A percentile compares a stretch with the other conserved stretches of the same genome.
phyloP scores from a whole-genome alignment of 2,888 invertebrate species.

The Hypomecis atomaria region DNA sequence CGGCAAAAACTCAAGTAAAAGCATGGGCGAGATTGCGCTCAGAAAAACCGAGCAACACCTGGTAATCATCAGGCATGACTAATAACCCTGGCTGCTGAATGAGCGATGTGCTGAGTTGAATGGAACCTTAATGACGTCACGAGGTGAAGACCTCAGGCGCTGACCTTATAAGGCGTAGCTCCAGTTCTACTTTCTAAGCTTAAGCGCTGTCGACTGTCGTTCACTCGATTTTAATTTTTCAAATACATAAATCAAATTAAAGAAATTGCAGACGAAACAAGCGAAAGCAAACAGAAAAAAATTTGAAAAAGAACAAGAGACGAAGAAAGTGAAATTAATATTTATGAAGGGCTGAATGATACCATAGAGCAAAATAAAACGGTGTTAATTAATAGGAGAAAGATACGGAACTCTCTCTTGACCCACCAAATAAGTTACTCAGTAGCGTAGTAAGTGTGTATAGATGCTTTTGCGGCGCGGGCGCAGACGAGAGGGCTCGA shows the following conservation, averaged over 20 bases:
- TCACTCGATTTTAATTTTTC: no score
- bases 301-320: no score
- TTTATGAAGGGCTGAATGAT: neutral
- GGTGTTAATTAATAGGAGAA: neutral
- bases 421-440: conserved; percentile 1
- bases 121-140: conserved; percentile 43
- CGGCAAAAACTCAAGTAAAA: conserved; percentile 39
- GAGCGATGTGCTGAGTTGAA: conserved; percentile 44
- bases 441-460: conserved; percentile 25
- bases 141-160: conserved; percentile 37
- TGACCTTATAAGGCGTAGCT: conserved; percentile 36
- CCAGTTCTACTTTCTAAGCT: conserved; percentile 30
- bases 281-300: no score
- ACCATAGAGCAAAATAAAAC: neutral
- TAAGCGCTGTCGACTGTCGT: neutral
- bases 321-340: no score
- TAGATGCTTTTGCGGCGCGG: no score
- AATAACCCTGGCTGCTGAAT: conserved; percentile 38
- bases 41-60: conserved; percentile 38
- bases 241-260: no score
- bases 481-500: conserved; percentile 44
- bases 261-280: no score
- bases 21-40: conserved; percentile 24
- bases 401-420: neutral
- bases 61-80: conserved; percentile 39